These are phyloP conservation scores for Dasypolia templi DNA, from an alignment of 2,888 invertebrate genomes.

Conservation along the genomic window DNA sequence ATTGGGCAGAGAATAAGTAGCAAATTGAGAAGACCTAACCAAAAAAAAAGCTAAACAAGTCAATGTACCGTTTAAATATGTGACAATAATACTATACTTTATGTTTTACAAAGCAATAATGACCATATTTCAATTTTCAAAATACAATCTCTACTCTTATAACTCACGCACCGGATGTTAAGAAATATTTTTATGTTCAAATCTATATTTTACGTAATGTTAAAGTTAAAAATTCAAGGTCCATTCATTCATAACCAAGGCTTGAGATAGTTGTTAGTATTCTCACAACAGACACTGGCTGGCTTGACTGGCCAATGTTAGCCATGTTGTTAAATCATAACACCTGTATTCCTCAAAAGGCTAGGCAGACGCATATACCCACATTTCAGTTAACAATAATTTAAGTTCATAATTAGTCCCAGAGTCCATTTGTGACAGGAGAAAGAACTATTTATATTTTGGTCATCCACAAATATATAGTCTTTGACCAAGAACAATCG, in stretches of 20 bases:
- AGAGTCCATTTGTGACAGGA: background rate
- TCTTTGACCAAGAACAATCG: background rate
- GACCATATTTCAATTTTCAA: background rate
- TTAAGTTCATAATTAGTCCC: background rate
- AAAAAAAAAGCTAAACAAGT: constrained; percentile 16
- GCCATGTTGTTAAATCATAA: background rate
- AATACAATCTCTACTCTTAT: background rate
- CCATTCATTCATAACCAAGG: constrained; percentile 23
- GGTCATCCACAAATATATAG: too few species aligned
- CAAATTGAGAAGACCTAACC: constrained; percentile 42
- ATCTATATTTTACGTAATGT: constrained; percentile 21
- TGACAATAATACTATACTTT: background rate
- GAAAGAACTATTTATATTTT: too few species aligned
- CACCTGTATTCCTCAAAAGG: background rate
- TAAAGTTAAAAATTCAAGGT: too few species aligned
- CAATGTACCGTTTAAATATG: constrained; percentile 10
- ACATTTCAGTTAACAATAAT: background rate
- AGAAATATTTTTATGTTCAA: constrained; percentile 16
- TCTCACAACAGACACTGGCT: constrained; percentile 7
- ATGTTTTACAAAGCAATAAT: constrained; percentile 1
- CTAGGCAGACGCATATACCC: background rate
- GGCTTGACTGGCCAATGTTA: background rate
- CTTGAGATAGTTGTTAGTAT: constrained; percentile 32
- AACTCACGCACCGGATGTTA: background rate
- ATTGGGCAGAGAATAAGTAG: constrained; percentile 54